Base-by-base conservation (phyloP, 2,888 invertebrate genomes). In the Melinaea marsaeus region DNA sequence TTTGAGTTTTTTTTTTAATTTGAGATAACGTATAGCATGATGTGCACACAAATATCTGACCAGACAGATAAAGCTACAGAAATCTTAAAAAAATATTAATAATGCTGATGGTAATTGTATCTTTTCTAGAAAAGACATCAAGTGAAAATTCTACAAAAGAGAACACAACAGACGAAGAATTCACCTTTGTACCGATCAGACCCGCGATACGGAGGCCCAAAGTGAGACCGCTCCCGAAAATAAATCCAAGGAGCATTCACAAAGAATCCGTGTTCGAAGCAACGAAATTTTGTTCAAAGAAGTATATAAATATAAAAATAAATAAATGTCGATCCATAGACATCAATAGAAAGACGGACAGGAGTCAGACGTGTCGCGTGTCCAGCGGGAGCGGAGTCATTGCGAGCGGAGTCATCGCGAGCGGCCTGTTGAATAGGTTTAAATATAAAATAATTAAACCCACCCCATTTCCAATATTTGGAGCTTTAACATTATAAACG, bases 391-490 rank as follows among this genome's bases (percentile, higher is more conserved):
- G 77, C 7, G 83, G 83, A 0, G 75, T 85, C 0, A 76, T 85
- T 0, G 90, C 88, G 0, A 83, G 83, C 59, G 90, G 90, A 42
- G 22, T 22, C 0, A 76, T 85, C 0, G 90, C 88, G 0, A 83
- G 83, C 59, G 90, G 90, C 37, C 68, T 85, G 2, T 75, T 91
- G 55, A 79, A 86, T 74, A 84, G 90, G 65, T 91, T 91, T 81
- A 88, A 78, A 75, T 90, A 84, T 77, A 88, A 77, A 75, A 65
- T 85, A 66, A 84, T 78, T 56, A 80, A 82, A 66, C 78, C 70
- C 68, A 77, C 80, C 60, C 69, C 77, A 51, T 83, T 85, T 80
- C 88, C 90, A 75, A 81, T 86, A 77, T 86, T 83, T 76, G 87
- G 86, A 75, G 81, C 85, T 70, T 75, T 88, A 72, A 78, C 79